Evolutionary conservation across 2,888 invertebrate species (phyloP), one percentile per base, ranked within the genome.

Genomic region (Thecocarcelia acutangulata): DNA sequence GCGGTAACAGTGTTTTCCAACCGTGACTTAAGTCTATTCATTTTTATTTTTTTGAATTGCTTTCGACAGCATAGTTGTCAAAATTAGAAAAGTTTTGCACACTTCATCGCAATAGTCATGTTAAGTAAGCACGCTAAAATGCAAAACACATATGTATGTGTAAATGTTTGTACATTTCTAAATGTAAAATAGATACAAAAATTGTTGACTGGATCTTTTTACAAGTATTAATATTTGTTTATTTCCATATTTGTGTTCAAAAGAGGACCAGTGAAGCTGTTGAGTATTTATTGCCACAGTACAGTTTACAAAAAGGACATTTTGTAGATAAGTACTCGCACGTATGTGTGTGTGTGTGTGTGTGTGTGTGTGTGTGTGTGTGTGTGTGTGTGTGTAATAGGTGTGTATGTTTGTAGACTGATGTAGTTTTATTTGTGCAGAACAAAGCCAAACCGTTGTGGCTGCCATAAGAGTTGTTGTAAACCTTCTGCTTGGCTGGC

Each of bases 401-500:
- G 9, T 33, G 8, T 33, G 33, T 8, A 24, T 2, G 24, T 33
- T 33, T 40, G 42, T 52, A 21, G 21, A 21, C 3, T 54, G 21
- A 46, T 33, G 54, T 46, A 46, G 56, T 64, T 66, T 42, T 59
- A 28, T 52, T 44, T 59, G 12, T 58, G 42, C 28, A 48, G 21
- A 19, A 52, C 28, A 59, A 59, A 68, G 44, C 66, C 70, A 70
- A 75, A 54, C 37, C 24, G 48, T 72, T 81, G 77, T 63, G 81
- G 69, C 56, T 82, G 58, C 56, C 73, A 63, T 64, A 69, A 74
- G 59, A 78, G 74, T 78, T 74, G 77, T 74, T 82, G 75, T 74
- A 74, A 75, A 82, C 77, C 69, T 78, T 78, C 64, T 82, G 78
- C 78, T 78, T 66, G 77, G 82, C 50, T 75, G 74, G 48, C 17